Conservation (phyloP, 2,113 vertebrate genomes). For the Apus apus region DNA sequence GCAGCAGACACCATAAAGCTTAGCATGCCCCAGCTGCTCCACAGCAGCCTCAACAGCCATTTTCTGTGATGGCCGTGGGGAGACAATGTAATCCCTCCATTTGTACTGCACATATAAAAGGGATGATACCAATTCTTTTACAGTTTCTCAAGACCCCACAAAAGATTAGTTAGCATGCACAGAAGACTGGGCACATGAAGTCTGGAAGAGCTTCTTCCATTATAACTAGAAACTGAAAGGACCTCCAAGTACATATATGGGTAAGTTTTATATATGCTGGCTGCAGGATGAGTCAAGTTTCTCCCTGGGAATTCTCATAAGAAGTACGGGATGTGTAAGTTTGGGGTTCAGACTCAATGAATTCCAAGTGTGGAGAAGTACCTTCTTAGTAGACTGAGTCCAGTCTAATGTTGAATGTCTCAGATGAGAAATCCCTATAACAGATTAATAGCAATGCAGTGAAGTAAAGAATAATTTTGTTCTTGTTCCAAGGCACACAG, state of each 20-base stretch:
- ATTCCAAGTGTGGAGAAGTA: not conserved
- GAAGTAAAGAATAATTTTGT: not conserved
- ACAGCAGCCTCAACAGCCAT: not conserved
- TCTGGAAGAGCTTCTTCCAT: not conserved
- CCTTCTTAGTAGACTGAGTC: not conserved
- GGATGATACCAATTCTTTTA: not conserved
- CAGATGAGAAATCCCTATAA: not conserved
- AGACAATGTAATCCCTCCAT: not conserved
- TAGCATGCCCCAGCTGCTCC: not conserved
- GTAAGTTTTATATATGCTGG: not conserved
- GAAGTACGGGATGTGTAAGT: not conserved
- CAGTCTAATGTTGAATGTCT: not conserved
- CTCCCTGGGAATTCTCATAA: not conserved
- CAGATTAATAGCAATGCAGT: not conserved
- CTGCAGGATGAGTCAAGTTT: not conserved
- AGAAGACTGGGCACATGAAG: not conserved
- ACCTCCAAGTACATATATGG: not conserved
- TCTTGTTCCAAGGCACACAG: not conserved
- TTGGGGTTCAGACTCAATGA: not conserved
- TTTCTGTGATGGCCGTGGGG: not conserved
- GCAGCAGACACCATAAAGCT: not conserved
- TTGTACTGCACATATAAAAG: not conserved
- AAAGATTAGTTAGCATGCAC: not conserved
- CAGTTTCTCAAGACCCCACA: not conserved
- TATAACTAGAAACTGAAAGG: not conserved